Percentiles rank a stretch among this genome's conserved stretches.
Conservation (phyloP, 2,797 vertebrate genomes). For the Alauda arvensis region DNA sequence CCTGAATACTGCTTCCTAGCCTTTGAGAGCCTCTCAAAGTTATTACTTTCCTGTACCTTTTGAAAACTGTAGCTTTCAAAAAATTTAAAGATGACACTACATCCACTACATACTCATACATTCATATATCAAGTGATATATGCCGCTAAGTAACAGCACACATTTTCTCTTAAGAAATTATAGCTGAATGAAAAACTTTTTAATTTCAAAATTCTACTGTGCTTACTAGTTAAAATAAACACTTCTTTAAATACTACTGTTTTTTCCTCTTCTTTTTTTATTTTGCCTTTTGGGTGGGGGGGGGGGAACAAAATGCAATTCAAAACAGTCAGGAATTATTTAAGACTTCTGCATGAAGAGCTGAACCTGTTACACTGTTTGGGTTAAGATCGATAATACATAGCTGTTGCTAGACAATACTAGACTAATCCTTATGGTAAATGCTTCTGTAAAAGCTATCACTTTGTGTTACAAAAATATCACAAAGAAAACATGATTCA, state of each 20-base stretch:
- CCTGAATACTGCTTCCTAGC: neutral
- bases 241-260: neutral
- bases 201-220: neutral
- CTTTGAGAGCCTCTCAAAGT: neutral
- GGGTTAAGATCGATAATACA: neutral
- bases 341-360: neutral
- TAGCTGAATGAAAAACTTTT: neutral
- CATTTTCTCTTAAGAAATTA: neutral
- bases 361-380: neutral
- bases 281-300: neutral
- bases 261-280: neutral
- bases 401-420: neutral
- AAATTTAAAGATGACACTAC: neutral
- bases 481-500: neutral
- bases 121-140: neutral
- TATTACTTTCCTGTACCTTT: neutral
- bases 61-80: neutral
- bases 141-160: neutral
- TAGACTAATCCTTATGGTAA: neutral
- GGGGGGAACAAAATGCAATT: neutral
- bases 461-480: neutral
- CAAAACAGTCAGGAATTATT: neutral
- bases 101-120: neutral
- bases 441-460: neutral
- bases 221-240: neutral